Evolutionary conservation across 2,113 vertebrate species (phyloP), one percentile per base, ranked within the genome.

Genomic region (Marmota flaviventris): DNA sequence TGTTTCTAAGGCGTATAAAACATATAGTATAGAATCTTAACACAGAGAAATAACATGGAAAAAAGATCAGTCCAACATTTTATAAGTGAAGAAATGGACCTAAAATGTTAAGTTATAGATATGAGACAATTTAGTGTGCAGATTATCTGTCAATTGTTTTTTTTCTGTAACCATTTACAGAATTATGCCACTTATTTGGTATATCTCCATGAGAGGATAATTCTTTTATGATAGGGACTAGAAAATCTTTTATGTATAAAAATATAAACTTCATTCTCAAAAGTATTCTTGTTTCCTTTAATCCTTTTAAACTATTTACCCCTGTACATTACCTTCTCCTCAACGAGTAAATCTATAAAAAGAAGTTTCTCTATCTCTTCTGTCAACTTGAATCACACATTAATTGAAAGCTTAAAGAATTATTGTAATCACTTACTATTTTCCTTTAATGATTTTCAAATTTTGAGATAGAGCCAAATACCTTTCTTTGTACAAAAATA

Each of bases 351-450:
- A 93, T 89, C 51, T 94, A 58, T 63, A 70, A 83, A 93, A 93
- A 86, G 45, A 91, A 93, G 92, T 95, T 93, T 67, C 37, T 96
- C 39, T 65, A 72, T 78, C 51, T 87, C 42, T 39, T 91, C 76
- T 95, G 79, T 92, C 78, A 96, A 86, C 91, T 42, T 89, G 39
- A 97, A 67, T 82, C 61, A 76, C 69, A 93, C 53, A 53, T 94
- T 96, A 95, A 96, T 95, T 95, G 90, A 94, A 94, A 97, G 69
- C 90, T 97, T 96, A 94, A 97, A 89, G 72, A 97, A 96, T 95
- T 96, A 95, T 72, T 95, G 63, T 82, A 97, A 97, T 95, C 79
- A 93, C 75, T 94, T 96, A 93, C 84, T 90, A 61, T 95, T 96
- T 97, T 89, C n/a, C 85, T 97, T 95, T 95, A 97, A 95, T 92